These are phyloP conservation scores for Phoxinus dragarum DNA, from an alignment of 2,797 vertebrate species.

Conservation along the genomic window DNA sequence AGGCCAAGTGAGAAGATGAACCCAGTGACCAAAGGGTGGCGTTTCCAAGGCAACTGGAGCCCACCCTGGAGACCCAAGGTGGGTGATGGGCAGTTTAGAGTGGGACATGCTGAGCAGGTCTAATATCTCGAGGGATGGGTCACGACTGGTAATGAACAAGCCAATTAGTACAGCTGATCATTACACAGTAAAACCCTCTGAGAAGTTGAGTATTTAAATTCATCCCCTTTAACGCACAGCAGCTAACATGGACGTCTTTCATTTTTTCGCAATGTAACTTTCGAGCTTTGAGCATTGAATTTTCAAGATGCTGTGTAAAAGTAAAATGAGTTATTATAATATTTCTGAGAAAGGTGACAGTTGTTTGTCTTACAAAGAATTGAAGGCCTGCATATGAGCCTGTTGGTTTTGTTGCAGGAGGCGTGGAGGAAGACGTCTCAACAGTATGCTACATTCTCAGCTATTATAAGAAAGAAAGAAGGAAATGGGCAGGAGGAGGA, in stretches of 20 bases:
- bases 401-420: background rate
- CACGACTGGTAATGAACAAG: background rate
- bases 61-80: background rate
- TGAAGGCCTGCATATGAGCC: background rate
- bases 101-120: background rate
- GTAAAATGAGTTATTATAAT: background rate
- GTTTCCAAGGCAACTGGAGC: conserved; percentile 27
- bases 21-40: background rate
- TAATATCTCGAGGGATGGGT: background rate
- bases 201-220: background rate
- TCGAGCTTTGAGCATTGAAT: background rate
- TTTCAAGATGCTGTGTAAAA: background rate
- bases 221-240: background rate
- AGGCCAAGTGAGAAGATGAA: conserved; percentile 10
- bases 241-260: background rate
- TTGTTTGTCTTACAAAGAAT: background rate
- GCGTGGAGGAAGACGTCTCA: background rate
- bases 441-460: conserved; percentile 6
- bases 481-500: background rate
- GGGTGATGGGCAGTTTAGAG: conserved; percentile 5
- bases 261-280: background rate
- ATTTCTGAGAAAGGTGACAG: background rate
- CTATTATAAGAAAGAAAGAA: background rate
- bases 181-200: background rate
- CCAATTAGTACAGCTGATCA: background rate